Percentiles rank a stretch among this genome's conserved stretches.
phyloP scores from a whole-genome alignment of 2,113 vertebrate genomes.

The Lycocorax pyrrhopterus region DNA sequence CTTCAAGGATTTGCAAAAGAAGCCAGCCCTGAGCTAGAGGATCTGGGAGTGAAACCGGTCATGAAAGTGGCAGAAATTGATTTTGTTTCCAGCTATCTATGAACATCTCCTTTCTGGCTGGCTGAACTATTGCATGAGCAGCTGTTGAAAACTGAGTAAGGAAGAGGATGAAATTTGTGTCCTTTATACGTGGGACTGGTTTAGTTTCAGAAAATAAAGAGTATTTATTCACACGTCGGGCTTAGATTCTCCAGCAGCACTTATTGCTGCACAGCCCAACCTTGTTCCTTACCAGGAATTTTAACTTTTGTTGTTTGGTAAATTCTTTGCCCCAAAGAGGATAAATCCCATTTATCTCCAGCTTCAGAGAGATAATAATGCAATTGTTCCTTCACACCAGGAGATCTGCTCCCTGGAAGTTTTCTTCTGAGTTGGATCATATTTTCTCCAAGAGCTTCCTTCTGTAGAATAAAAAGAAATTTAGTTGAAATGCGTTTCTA shows the following conservation, averaged over 20 bases:
- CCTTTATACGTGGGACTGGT: background rate
- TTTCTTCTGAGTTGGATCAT: background rate
- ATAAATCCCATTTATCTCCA: background rate
- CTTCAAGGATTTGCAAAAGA: background rate
- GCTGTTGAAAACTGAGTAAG: background rate
- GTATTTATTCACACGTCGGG: fast-evolving
- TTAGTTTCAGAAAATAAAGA: background rate
- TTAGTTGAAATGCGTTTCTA: background rate
- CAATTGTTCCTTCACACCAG: background rate
- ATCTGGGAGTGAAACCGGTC: background rate
- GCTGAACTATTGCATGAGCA: background rate
- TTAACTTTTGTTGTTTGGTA: background rate
- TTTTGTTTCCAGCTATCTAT: background rate
- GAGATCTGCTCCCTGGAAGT: background rate
- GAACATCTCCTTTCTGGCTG: background rate
- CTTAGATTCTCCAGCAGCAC: background rate
- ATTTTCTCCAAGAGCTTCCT: background rate
- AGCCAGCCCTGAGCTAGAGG: background rate
- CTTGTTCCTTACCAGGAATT: background rate
- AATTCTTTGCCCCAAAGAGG: background rate
- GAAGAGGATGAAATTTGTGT: background rate
- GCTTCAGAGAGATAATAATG: background rate
- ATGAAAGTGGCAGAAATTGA: background rate
- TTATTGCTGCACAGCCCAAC: background rate
- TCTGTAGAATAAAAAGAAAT: background rate